These are phyloP conservation scores for Pandemis cinnamomeana DNA, from an alignment of 2,888 invertebrate species.

Conservation along the genomic window DNA sequence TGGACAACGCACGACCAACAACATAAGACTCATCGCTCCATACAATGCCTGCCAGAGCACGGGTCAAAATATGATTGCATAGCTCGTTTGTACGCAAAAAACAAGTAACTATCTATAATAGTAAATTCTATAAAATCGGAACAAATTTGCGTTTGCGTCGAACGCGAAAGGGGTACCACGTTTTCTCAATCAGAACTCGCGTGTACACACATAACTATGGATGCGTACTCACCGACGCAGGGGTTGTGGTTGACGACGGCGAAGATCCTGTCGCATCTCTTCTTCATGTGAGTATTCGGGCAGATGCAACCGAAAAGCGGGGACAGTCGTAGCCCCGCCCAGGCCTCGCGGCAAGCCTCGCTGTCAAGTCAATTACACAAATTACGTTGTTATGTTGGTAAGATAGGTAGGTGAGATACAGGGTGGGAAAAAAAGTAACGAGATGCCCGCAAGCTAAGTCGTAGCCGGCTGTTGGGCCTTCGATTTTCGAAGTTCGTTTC, in stretches of 20 bases:
- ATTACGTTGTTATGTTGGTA: not conserved
- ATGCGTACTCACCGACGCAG: slow-evolving; percentile 92
- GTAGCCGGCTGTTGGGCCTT: too few relatives aligned
- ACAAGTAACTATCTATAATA: too few relatives aligned
- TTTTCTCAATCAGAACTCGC: slow-evolving; percentile 72
- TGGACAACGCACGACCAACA: too few relatives aligned
- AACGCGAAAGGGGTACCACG: not conserved
- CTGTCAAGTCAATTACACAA: slow-evolving; percentile 74
- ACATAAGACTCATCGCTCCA: too few relatives aligned
- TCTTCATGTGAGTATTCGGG: slow-evolving; percentile 95
- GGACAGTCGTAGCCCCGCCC: slow-evolving; percentile 93
- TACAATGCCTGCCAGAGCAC: too few relatives aligned
- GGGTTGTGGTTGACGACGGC: slow-evolving; percentile 96
- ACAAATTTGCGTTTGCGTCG: too few relatives aligned
- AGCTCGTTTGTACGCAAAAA: too few relatives aligned
- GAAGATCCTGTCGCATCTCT: slow-evolving; percentile 94
- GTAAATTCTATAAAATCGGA: not conserved
- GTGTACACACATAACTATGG: slow-evolving; percentile 54
- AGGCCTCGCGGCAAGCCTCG: slow-evolving; percentile 93
- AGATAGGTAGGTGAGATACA: not conserved
- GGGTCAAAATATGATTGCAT: too few relatives aligned
- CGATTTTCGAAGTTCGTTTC: too few relatives aligned
- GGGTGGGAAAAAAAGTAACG: not conserved
- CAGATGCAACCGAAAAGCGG: slow-evolving; percentile 97
- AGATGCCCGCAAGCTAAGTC: too few relatives aligned